phyloP scores from a whole-genome alignment of 1,140 invertebrate genomes.

The Musca domestica region DNA sequence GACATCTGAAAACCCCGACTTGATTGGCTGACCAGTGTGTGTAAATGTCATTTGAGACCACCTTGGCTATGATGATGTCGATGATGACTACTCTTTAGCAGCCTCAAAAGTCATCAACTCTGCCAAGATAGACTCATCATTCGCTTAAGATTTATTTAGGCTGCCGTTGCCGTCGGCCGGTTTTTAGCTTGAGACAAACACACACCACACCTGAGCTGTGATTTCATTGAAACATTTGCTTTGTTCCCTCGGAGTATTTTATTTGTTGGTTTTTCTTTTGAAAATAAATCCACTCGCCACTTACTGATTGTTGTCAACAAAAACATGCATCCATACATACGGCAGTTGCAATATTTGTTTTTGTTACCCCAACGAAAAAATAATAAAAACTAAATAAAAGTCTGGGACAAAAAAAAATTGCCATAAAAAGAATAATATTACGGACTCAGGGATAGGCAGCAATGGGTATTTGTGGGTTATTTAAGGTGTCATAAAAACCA shows the following conservation, averaged over 20 bases:
- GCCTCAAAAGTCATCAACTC: too few species aligned
- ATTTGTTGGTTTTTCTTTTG: not conserved
- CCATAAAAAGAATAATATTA: not conserved
- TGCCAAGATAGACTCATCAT: not conserved
- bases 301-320: not conserved
- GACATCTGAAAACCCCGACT: too few species aligned
- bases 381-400: conserved; percentile 7
- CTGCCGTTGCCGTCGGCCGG: not conserved
- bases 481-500: conserved; percentile 9
- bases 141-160: not conserved
- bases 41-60: too few species aligned
- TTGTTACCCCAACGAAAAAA: not conserved
- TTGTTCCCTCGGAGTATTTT: not conserved
- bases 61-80: too few species aligned
- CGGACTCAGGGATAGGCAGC: not conserved
- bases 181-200: not conserved
- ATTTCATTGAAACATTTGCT: not conserved
- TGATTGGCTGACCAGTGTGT: too few species aligned
- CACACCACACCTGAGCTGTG: too few species aligned
- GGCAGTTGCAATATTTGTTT: conserved; percentile 6
- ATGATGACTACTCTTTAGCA: not conserved
- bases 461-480: not conserved
- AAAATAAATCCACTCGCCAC: too few species aligned
- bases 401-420: not conserved
- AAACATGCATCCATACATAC: too few species aligned